Evolutionary conservation across 2,797 vertebrate genomes (phyloP).

Genomic region (Ptychobarbus kaznakovi): DNA sequence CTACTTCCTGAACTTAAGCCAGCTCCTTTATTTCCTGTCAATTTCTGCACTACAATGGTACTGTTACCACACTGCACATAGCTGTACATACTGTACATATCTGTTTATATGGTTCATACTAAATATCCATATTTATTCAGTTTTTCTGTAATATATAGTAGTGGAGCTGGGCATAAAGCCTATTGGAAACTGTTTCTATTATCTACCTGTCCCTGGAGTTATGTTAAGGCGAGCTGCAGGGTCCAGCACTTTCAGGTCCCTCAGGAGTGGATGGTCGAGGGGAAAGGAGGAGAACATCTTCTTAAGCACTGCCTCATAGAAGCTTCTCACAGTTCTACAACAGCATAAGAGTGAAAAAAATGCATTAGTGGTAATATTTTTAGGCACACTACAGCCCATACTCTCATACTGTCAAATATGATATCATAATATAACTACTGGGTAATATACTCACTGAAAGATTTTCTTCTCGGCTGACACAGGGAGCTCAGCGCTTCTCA

Average conservation of each 20-base stretch:
- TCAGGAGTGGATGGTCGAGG: conserved; percentile 39
- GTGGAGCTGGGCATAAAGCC: too few relatives aligned
- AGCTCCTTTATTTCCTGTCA: too few relatives aligned
- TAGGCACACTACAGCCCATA: not conserved
- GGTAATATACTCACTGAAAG: conserved; percentile 50
- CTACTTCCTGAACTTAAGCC: too few relatives aligned
- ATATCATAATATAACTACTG: conserved; percentile 34
- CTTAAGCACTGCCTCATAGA: conserved; percentile 45
- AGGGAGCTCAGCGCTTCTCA: conserved; percentile 31
- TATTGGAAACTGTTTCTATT: conserved; percentile 13
- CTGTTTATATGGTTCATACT: too few relatives aligned
- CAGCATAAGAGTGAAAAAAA: conserved; percentile 29
- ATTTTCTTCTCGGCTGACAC: conserved; percentile 37
- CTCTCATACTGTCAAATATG: conserved; percentile 8
- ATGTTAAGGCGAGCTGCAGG: conserved; percentile 36
- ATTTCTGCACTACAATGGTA: too few relatives aligned
- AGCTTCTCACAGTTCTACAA: conserved; percentile 47
- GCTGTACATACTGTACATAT: too few relatives aligned
- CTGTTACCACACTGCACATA: too few relatives aligned
- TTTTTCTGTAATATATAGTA: too few relatives aligned
- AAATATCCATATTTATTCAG: too few relatives aligned
- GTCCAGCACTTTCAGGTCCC: conserved; percentile 46
- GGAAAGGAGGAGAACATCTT: conserved; percentile 50
- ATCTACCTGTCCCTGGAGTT: conserved; percentile 47
- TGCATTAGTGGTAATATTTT: not conserved